Conservation (phyloP, 2,888 invertebrate genomes). For the Lumbricus terrestris region DNA sequence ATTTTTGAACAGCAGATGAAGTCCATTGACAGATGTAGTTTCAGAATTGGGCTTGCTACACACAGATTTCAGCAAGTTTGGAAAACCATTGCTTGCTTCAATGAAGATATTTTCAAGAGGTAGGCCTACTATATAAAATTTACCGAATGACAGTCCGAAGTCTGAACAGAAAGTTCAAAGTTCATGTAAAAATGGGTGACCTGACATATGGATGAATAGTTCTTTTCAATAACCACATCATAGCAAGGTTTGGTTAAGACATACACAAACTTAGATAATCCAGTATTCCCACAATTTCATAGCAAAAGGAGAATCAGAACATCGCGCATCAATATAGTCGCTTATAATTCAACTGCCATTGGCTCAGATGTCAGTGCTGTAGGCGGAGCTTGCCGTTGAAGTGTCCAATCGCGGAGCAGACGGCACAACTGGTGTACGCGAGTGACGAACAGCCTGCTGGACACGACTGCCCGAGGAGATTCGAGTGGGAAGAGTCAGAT, state of each 20-base stretch:
- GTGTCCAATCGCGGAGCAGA: conserved; percentile 5
- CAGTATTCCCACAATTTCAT: background rate
- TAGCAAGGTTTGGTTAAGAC: background rate
- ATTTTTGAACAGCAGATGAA: background rate
- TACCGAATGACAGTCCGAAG: no score
- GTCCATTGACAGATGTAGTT: background rate
- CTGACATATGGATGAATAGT: background rate
- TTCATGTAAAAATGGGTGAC: background rate
- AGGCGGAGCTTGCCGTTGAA: background rate
- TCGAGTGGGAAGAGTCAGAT: background rate
- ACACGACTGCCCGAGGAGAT: background rate
- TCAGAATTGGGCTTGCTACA: background rate
- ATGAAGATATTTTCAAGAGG: background rate
- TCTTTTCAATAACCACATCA: background rate
- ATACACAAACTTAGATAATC: background rate
- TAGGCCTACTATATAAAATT: background rate
- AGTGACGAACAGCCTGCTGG: background rate
- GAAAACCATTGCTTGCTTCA: background rate
- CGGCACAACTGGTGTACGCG: background rate
- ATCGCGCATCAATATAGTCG: background rate
- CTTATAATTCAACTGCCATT: background rate
- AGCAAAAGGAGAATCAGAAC: background rate
- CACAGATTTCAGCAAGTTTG: background rate
- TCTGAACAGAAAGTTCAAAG: no score
- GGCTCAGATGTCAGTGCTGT: conserved; percentile 7